These are phyloP conservation scores for Montipora cactus DNA, from an alignment of 64 coral and sea anemone species.

Conservation along the genomic window DNA sequence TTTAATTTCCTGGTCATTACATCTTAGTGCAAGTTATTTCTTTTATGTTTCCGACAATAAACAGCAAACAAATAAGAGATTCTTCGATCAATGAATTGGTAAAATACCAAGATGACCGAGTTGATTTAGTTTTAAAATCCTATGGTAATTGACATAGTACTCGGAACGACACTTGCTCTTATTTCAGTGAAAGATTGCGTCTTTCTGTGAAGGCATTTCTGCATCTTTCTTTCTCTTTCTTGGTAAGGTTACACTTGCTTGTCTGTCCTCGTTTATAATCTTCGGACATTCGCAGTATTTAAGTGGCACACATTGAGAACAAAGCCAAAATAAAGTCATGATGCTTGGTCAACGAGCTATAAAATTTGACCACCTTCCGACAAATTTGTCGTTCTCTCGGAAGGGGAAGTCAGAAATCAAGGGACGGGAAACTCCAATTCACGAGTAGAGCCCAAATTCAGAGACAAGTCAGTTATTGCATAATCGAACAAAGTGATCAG, in stretches of 20 bases:
- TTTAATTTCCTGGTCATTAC: conserved; percentile 17
- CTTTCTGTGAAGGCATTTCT: neutral
- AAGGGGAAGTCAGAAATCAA: neutral
- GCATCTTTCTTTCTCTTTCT: too few relatives aligned
- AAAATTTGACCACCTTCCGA: neutral
- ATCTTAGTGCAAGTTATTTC: neutral
- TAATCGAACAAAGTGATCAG: too few relatives aligned
- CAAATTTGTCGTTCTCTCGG: neutral
- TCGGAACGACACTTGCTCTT: neutral
- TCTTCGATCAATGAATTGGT: neutral
- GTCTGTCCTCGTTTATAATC: neutral
- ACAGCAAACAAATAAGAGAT: neutral
- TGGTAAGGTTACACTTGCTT: too few relatives aligned
- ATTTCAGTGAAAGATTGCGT: neutral
- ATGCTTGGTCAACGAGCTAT: neutral
- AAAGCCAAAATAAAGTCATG: neutral
- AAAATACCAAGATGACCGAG: neutral
- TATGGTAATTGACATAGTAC: neutral
- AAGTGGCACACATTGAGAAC: neutral
- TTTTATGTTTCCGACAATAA: conserved; percentile 34
- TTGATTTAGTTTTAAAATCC: too few relatives aligned
- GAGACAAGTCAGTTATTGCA: too few relatives aligned
- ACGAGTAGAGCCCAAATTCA: too few relatives aligned
- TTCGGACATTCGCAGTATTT: neutral
- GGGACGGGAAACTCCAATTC: neutral